phyloP scores from a whole-genome alignment of 1,140 invertebrate species.

The Sesamia nonagrioides region DNA sequence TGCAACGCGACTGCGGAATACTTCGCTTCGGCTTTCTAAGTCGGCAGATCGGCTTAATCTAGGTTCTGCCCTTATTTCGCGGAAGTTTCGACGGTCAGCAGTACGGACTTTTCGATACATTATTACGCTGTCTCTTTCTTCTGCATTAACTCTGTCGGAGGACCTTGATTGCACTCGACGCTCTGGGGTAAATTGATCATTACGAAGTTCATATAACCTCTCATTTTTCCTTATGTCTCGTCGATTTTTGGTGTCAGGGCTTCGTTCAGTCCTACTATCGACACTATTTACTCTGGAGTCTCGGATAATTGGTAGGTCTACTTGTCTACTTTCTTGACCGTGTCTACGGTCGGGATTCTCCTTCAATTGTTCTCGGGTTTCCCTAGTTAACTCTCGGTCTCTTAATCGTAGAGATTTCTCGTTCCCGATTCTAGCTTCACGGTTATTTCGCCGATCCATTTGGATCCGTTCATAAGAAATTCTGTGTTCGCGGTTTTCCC shows the following conservation, averaged over 20 bases:
- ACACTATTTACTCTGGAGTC: neutral
- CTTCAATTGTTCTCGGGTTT: neutral
- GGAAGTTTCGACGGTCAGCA: slow-evolving; percentile 9
- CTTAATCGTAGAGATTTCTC: neutral
- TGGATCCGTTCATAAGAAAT: neutral
- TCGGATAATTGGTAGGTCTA: neutral
- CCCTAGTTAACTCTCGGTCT: neutral
- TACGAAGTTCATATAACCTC: slow-evolving; percentile 1
- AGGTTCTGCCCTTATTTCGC: neutral
- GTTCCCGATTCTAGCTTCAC: neutral
- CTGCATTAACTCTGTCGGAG: neutral
- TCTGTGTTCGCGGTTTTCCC: neutral
- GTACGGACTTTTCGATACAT: slow-evolving; percentile 8
- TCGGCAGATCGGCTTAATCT: neutral
- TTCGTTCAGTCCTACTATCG: neutral
- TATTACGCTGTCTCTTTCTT: neutral
- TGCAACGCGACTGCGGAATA: neutral
- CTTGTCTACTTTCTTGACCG: neutral
- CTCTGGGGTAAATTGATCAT: neutral
- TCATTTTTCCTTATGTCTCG: neutral
- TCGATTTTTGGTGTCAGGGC: neutral
- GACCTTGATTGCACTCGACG: neutral
- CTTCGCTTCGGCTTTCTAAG: neutral
- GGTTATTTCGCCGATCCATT: neutral
- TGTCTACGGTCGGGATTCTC: neutral